phyloP scores from a whole-genome alignment of 2,888 invertebrate species.

The Agonopterix heracliana region DNA sequence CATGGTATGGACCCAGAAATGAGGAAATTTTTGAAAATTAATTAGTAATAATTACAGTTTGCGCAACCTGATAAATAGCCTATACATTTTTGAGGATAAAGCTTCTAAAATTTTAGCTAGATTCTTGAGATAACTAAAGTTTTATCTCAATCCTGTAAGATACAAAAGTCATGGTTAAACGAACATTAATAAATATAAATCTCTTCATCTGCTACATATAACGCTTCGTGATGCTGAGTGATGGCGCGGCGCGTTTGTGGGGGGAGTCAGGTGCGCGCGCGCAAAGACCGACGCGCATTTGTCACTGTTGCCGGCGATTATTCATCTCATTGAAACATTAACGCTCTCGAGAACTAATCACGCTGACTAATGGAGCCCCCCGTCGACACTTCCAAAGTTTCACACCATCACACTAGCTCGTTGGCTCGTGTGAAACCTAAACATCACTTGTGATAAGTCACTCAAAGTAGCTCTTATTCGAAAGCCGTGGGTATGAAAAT shows the following conservation, averaged over 20 bases:
- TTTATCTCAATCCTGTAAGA: background rate
- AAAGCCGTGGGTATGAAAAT: constrained; percentile 19
- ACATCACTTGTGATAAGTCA: background rate
- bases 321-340: constrained; percentile 76
- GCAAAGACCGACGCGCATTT: constrained; percentile 61
- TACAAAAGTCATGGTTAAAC: constrained; percentile 35
- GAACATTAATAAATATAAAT: constrained; percentile 68
- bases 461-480: constrained; percentile 7
- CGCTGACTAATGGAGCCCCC: constrained; percentile 74
- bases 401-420: constrained; percentile 55
- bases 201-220: constrained; percentile 65
- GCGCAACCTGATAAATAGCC: no score
- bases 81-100: no score
- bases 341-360: constrained; percentile 70
- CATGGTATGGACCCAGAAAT: constrained; percentile 21
- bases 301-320: constrained; percentile 73
- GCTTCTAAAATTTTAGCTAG: no score
- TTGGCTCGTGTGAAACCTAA: constrained; percentile 35
- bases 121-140: no score
- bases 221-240: constrained; percentile 58
- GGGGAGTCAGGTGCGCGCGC: constrained; percentile 66
- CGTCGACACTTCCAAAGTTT: constrained; percentile 72
- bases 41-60: no score
- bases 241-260: constrained; percentile 61
- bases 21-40: background rate